Conservation (phyloP, 1,140 invertebrate genomes). For the Euglossa dilemma region DNA sequence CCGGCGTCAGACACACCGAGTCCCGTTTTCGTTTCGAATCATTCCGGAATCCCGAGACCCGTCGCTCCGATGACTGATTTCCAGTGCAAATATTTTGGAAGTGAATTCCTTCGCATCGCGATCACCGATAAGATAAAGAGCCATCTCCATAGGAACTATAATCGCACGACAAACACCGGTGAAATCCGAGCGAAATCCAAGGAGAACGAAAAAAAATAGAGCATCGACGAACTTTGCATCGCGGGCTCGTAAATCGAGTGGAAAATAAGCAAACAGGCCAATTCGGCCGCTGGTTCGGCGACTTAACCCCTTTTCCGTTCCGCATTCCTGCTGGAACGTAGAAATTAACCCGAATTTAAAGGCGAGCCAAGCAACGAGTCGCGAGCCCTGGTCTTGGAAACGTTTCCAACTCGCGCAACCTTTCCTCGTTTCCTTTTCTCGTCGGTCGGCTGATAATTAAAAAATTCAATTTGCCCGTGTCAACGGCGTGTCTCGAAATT, state of each 20-base stretch:
- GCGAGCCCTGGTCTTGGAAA: not conserved
- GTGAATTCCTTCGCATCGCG: no score
- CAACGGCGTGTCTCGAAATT: constrained; percentile 6
- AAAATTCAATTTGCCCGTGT: constrained; percentile 23
- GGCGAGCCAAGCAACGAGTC: not conserved
- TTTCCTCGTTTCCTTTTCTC: not conserved
- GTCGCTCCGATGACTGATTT: no score
- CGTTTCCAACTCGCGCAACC: not conserved
- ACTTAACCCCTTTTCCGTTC: no score
- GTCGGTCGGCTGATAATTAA: constrained; percentile 19
- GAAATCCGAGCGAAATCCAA: not conserved
- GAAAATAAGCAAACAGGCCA: constrained; percentile 7
- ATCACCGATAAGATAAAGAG: no score
- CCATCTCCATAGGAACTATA: no score
- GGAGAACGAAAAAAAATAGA: not conserved
- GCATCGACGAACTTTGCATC: not conserved
- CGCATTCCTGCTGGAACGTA: no score
- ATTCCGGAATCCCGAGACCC: no score
- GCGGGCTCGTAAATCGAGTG: not conserved
- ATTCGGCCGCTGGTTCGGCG: not conserved
- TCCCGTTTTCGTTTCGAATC: no score
- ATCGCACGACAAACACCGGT: not conserved
- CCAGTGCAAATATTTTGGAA: no score
- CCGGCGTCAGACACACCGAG: no score
- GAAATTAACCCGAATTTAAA: not conserved